These are phyloP conservation scores for Tiaroga cobitis DNA, from an alignment of 2,797 vertebrate species.

Conservation along the genomic window DNA sequence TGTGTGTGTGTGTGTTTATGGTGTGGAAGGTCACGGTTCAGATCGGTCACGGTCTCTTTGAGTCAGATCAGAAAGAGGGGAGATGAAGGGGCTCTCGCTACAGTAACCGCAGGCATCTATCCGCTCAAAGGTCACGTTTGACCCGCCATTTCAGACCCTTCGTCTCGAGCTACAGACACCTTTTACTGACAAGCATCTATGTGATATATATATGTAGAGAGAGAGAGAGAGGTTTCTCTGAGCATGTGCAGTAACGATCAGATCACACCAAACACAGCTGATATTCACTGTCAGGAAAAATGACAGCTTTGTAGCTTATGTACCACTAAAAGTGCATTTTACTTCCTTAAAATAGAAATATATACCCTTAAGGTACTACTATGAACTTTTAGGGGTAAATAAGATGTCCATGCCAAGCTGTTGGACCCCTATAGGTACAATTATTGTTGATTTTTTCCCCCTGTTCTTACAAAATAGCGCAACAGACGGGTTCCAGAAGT, in stretches of 20 bases:
- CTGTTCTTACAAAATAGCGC: too few relatives aligned
- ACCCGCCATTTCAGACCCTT: not conserved
- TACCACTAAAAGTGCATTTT: not conserved
- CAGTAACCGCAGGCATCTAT: not conserved
- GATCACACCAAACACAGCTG: not conserved
- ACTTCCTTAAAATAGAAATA: not conserved
- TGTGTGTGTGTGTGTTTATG: not conserved
- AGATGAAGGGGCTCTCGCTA: slow-evolving; percentile 14
- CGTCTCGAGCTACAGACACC: not conserved
- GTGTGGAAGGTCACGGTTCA: slow-evolving; percentile 16
- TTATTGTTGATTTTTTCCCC: too few relatives aligned
- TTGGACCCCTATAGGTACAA: too few relatives aligned
- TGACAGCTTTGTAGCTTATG: not conserved
- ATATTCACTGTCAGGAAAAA: not conserved
- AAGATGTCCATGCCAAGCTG: too few relatives aligned
- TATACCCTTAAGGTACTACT: too few relatives aligned
- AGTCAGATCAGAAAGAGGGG: slow-evolving; percentile 16
- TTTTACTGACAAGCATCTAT: not conserved
- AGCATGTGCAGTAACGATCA: not conserved
- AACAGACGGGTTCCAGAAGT: too few relatives aligned
- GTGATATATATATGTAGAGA: not conserved
- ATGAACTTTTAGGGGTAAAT: too few relatives aligned
- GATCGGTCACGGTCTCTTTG: slow-evolving; percentile 11
- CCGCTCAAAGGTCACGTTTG: slow-evolving; percentile 10
- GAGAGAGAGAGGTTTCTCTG: not conserved